phyloP scores from a whole-genome alignment of 2,797 vertebrate genomes.

The Melanogrammus aeglefinus region DNA sequence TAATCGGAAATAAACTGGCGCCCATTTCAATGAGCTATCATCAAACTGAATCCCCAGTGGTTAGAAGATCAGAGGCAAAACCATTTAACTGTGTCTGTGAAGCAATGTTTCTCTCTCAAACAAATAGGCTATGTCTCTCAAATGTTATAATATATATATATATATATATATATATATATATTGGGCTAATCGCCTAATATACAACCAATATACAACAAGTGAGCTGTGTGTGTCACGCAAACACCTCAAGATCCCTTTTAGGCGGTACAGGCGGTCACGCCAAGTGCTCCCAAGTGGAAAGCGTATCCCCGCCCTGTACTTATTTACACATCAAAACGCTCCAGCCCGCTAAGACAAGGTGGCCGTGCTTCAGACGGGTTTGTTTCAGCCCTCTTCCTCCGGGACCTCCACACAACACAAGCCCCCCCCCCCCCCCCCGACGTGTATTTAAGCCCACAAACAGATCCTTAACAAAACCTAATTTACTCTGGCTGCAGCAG shows the following conservation, averaged over 20 bases:
- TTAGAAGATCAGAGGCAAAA: not conserved
- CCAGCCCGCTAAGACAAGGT: slow-evolving; percentile 31
- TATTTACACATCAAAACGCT: slow-evolving; percentile 49
- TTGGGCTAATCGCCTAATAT: not conserved
- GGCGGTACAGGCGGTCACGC: slow-evolving; percentile 33
- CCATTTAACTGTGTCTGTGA: not conserved
- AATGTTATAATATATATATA: not conserved
- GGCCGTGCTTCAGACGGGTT: not conserved
- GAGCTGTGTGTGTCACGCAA: not conserved
- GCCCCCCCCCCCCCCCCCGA: not conserved
- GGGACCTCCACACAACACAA: not conserved
- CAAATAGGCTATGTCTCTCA: not conserved
- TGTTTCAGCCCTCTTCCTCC: not conserved
- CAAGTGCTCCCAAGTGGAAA: slow-evolving; percentile 9
- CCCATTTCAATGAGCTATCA: not conserved
- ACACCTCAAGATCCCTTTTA: slow-evolving; percentile 7
- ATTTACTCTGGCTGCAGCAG: not conserved
- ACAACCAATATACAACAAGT: not conserved
- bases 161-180: too few species aligned
- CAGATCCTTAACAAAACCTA: not conserved
- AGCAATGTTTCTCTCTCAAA: not conserved
- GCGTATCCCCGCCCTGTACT: slow-evolving; percentile 26
- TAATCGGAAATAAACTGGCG: not conserved
- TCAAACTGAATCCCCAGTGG: not conserved
- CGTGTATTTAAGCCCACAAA: not conserved